Base-by-base conservation (phyloP, 1,140 invertebrate genomes). In the Streblospio benedicti region DNA sequence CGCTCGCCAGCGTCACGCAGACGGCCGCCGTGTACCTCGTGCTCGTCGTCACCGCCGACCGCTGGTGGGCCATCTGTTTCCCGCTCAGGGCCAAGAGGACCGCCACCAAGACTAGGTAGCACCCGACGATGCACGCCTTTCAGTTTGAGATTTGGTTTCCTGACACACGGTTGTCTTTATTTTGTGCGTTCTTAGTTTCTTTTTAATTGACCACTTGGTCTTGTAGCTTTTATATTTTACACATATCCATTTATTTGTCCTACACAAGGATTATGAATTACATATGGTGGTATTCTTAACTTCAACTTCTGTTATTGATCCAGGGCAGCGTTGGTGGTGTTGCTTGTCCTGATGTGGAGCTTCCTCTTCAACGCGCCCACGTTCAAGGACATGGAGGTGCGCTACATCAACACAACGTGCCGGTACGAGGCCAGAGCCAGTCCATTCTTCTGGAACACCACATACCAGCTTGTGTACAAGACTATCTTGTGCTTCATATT, bases 181-280 rank as follows among this genome's bases (percentile, higher is more conserved):
- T n/a, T n/a, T n/a, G n/a, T n/a, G n/a, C n/a, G n/a, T n/a, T n/a
- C n/a, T n/a, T n/a, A n/a, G n/a, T n/a, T n/a, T n/a, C n/a, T n/a
- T n/a, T n/a, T n/a, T n/a, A n/a, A n/a, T n/a, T n/a, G n/a, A n/a
- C n/a, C n/a, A n/a, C n/a, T n/a, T n/a, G n/a, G n/a, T n/a, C n/a
- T n/a, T n/a, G n/a, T n/a, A n/a, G n/a, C n/a, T n/a, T n/a, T n/a
- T n/a, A n/a, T n/a, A n/a, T n/a, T n/a, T n/a, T n/a, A n/a, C n/a
- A n/a, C n/a, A n/a, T n/a, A n/a, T n/a, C n/a, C n/a, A n/a, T n/a
- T n/a, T n/a, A n/a, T n/a, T n/a, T n/a, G 84, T 79, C 70, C 86
- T 41, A 81, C 82, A 18, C 85, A 87, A 72, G 80, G 83, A 27
- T 81, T 83, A 49, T 83, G 83, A 64, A 86, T 84, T 71, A 84